A percentile compares a stretch with the other conserved stretches of the same genome.
Conservation (phyloP, 2,113 vertebrate genomes). For the Cynocephalus volans region DNA sequence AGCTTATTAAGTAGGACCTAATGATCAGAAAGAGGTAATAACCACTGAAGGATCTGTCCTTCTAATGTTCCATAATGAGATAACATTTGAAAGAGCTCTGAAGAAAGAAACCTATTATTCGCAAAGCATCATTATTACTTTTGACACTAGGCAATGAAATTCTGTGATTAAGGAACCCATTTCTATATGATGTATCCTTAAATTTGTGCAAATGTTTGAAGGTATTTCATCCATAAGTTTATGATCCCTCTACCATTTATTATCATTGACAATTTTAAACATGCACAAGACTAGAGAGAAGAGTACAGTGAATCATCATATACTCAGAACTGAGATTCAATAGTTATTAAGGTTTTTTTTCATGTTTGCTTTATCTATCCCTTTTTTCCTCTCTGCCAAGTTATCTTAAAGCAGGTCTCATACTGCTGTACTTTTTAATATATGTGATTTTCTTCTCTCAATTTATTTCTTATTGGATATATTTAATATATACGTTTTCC, state of each 20-base stretch:
- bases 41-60: background rate
- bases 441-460: background rate
- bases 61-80: background rate
- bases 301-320: background rate
- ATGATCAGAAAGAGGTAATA: background rate
- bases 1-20: background rate
- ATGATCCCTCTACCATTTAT: background rate
- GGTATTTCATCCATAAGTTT: background rate
- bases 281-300: background rate
- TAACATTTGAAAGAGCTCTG: background rate
- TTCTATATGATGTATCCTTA: slow-evolving; percentile 10
- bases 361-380: background rate
- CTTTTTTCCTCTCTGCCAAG: background rate
- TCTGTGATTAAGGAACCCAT: slow-evolving; percentile 18
- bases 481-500: slow-evolving; percentile 22
- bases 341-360: background rate
- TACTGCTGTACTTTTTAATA: background rate
- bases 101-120: slow-evolving; percentile 43
- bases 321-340: background rate
- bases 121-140: slow-evolving; percentile 10
- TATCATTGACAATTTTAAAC: slow-evolving; percentile 6
- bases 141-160: slow-evolving; percentile 35
- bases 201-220: slow-evolving; percentile 52
- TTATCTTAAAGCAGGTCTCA: slow-evolving; percentile 28
- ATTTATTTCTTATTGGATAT: background rate